These are phyloP conservation scores for Tiphia femorata DNA, from an alignment of 2,888 invertebrate genomes.

Conservation along the genomic window DNA sequence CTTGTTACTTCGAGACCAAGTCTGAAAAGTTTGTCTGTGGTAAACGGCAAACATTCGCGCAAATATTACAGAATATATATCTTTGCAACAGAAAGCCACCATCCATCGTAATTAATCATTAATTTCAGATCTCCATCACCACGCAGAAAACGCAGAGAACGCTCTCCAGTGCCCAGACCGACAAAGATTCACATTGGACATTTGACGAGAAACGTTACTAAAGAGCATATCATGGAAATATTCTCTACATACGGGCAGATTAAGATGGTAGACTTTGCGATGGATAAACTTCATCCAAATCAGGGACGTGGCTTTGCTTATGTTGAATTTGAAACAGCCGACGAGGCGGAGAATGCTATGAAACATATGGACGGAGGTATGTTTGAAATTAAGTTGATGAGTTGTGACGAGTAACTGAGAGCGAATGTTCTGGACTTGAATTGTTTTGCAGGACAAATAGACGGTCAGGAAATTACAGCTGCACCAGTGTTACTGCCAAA, in stretches of 20 bases:
- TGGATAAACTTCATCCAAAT: constrained; percentile 88
- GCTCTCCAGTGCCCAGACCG: constrained; percentile 91
- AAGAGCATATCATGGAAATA: constrained; percentile 91
- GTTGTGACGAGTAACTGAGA: not conserved
- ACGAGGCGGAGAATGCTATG: constrained; percentile 98
- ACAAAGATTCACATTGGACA: constrained; percentile 95
- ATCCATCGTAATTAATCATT: no score
- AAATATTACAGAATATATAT: not conserved
- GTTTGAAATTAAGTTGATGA: not conserved
- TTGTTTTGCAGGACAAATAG: constrained; percentile 85
- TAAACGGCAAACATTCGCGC: no score
- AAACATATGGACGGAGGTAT: constrained; percentile 99
- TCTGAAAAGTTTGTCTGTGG: no score
- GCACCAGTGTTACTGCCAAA: constrained; percentile 91
- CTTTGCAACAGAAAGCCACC: no score
- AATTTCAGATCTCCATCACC: constrained; percentile 75
- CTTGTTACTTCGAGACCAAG: no score
- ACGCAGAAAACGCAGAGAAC: constrained; percentile 80
- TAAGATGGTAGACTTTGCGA: constrained; percentile 90
- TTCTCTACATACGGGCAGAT: constrained; percentile 90
- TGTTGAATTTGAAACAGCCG: constrained; percentile 92
- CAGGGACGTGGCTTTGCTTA: constrained; percentile 95
- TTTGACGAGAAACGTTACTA: constrained; percentile 91
- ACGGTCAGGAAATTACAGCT: constrained; percentile 95
- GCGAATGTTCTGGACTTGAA: no score